Percentiles rank a stretch among this genome's conserved stretches.
Evolutionary conservation across 2,113 vertebrate genomes (phyloP).

Genomic region (Thermophis baileyi): DNA sequence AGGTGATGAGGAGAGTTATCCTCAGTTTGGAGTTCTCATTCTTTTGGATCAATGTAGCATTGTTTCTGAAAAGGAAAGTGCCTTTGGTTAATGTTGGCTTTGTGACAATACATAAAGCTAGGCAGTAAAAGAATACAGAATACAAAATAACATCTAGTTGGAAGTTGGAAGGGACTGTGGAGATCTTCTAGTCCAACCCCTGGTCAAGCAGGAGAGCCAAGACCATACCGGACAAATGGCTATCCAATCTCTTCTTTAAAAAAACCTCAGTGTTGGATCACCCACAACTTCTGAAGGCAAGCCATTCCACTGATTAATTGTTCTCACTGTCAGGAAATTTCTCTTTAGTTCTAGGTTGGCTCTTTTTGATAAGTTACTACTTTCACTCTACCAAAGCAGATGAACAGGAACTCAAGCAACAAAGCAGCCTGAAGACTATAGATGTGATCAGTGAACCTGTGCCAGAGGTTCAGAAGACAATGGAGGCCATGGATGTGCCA

Average conservation of each 20-base stretch:
- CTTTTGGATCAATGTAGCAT: neutral
- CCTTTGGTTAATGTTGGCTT: neutral
- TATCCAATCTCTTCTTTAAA: neutral
- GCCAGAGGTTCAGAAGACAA: neutral
- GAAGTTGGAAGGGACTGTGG: neutral
- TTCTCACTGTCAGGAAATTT: neutral
- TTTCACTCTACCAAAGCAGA: neutral
- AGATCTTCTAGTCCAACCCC: neutral
- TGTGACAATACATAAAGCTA: neutral
- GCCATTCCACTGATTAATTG: neutral
- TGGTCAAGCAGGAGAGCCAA: neutral
- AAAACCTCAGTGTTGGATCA: neutral
- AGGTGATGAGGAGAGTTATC: neutral
- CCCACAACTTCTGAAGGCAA: neutral
- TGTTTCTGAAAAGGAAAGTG: neutral
- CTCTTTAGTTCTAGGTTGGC: neutral
- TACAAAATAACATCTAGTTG: neutral
- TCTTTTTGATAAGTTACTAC: neutral
- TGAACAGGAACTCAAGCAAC: fast-evolving
- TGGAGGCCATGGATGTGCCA: neutral
- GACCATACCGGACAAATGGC: neutral
- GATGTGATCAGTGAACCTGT: neutral
- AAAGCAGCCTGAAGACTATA: slow-evolving; percentile 2
- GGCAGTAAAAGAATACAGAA: neutral
- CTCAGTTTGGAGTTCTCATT: neutral